These are phyloP conservation scores for Myoxocephalus aenaeus DNA, from an alignment of 2,797 vertebrate species.

Conservation along the genomic window DNA sequence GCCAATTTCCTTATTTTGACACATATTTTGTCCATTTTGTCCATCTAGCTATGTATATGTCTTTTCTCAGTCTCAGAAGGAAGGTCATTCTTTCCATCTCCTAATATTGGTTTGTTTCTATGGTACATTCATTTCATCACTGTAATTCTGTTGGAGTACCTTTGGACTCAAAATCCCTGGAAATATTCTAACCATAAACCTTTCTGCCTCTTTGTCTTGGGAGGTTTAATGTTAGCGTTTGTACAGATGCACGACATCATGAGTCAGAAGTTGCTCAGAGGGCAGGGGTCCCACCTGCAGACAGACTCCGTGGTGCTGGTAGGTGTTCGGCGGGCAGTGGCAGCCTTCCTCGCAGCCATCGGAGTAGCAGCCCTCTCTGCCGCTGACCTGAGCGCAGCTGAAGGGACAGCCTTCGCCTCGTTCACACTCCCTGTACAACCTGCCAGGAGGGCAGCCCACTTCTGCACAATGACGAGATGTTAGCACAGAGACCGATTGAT, in stretches of 20 bases:
- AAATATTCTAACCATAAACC: background rate
- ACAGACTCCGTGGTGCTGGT: constrained; percentile 83
- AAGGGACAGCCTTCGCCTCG: constrained; percentile 88
- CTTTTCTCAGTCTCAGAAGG: no score
- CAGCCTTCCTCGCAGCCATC: constrained; percentile 91
- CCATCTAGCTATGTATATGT: no score
- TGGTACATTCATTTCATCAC: background rate
- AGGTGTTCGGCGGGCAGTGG: constrained; percentile 87
- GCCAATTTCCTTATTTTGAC: no score
- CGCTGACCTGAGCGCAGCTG: constrained; percentile 88
- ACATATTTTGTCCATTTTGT: no score
- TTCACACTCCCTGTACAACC: constrained; percentile 89
- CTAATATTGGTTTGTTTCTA: background rate
- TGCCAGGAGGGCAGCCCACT: constrained; percentile 88
- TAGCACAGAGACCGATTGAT: background rate
- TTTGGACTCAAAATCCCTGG: background rate
- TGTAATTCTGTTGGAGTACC: background rate
- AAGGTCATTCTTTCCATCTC: no score
- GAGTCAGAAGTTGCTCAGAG: background rate
- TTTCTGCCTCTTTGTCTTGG: background rate
- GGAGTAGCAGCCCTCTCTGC: constrained; percentile 85
- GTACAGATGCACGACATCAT: background rate
- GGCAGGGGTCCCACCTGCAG: constrained; percentile 77
- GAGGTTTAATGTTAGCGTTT: background rate
- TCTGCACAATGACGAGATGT: constrained; percentile 72